These are phyloP conservation scores for Hycleus cichorii DNA, from an alignment of 1,140 invertebrate genomes.

Conservation along the genomic window DNA sequence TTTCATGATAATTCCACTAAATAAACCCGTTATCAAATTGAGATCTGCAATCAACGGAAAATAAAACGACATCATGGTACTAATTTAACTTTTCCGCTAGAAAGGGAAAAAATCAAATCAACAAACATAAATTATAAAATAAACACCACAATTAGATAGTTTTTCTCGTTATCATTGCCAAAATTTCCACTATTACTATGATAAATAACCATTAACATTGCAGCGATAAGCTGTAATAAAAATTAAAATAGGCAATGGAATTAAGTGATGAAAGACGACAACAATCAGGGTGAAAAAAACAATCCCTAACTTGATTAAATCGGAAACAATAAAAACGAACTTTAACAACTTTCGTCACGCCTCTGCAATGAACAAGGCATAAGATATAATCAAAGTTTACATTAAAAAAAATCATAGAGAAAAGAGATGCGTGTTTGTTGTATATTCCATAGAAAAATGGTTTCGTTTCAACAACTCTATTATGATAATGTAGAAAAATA, in stretches of 20 bases:
- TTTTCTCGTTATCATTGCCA: too few relatives aligned
- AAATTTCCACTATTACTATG: too few relatives aligned
- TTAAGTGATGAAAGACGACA: conserved; percentile 18
- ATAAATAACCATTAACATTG: too few relatives aligned
- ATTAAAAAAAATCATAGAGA: conserved; percentile 3
- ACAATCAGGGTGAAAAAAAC: conserved; percentile 9
- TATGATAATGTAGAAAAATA: conserved; percentile 12
- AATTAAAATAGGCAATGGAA: conserved; percentile 16
- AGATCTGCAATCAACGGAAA: too few relatives aligned
- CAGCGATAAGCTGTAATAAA: too few relatives aligned
- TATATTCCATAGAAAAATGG: conserved; percentile 11
- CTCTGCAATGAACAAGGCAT: conserved; percentile 13
- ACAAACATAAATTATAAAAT: too few relatives aligned
- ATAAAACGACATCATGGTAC: too few relatives aligned
- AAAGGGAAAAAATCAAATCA: too few relatives aligned
- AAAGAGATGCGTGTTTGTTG: conserved; percentile 17
- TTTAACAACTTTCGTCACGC: conserved; percentile 25
- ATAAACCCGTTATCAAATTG: too few relatives aligned
- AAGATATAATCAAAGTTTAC: conserved; percentile 22
- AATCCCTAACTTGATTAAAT: conserved; percentile 26
- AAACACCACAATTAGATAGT: too few relatives aligned
- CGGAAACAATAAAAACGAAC: conserved; percentile 25
- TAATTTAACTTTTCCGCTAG: too few relatives aligned
- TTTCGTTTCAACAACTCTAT: conserved; percentile 16
- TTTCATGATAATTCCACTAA: too few relatives aligned